A percentile compares a stretch with the other conserved stretches of the same genome.
phyloP scores from a whole-genome alignment of 2,797 vertebrate genomes.

The Pangasius macronema region DNA sequence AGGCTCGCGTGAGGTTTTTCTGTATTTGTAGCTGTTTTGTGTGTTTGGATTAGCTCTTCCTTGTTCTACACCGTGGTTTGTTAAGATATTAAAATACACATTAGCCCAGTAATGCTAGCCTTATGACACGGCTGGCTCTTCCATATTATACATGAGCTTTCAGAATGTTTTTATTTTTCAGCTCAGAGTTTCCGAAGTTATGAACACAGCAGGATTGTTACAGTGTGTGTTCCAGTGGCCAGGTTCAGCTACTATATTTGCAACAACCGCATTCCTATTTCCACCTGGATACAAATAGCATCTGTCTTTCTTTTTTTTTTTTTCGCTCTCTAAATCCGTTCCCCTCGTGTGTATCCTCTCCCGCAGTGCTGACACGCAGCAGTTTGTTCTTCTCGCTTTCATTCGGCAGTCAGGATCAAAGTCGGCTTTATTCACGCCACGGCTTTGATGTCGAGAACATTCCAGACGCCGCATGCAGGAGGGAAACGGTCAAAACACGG shows the following conservation, averaged over 20 bases:
- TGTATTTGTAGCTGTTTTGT: neutral
- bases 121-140: neutral
- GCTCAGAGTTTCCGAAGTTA: too few species aligned
- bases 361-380: slow-evolving; percentile 30
- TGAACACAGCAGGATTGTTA: neutral
- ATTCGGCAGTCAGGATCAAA: slow-evolving; percentile 38
- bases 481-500: slow-evolving; percentile 41
- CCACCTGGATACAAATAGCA: neutral
- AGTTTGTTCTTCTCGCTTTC: slow-evolving; percentile 36
- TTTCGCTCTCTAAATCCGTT: neutral
- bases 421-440: slow-evolving; percentile 28
- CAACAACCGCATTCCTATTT: neutral
- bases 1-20: too few species aligned
- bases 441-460: slow-evolving; percentile 51
- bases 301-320: neutral
- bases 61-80: neutral
- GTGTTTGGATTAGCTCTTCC: neutral
- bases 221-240: too few species aligned
- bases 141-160: neutral
- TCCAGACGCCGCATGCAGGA: slow-evolving; percentile 43
- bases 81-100: neutral
- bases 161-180: neutral
- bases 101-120: neutral
- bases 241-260: neutral
- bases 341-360: neutral